Base-by-base conservation (phyloP, 2,113 vertebrate species). In the Ochotona curzoniae region DNA sequence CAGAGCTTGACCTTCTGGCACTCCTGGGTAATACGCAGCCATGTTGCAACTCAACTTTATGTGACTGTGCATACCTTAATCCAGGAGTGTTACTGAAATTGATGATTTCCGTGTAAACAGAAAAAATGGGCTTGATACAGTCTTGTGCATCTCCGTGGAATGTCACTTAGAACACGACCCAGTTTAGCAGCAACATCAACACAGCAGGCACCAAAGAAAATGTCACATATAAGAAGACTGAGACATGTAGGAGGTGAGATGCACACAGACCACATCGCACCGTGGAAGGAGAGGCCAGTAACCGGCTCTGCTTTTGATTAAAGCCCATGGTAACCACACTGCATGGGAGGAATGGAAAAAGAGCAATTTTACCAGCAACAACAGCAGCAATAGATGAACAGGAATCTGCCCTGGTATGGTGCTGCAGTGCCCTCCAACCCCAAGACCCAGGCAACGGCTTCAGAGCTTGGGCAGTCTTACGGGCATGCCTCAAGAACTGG, bases 151-250 rank as follows among this genome's bases (percentile, higher is more conserved):
- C 69, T 84, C 73, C 12, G 5, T 7, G 25, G 30, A 89, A n/a
- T 28, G 28, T 57, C 54, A 63, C 32, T 47, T 23, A 88, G 94
- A 93, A 90, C 35, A 20, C 66, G 83, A 89, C 89, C 89, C 76
- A 32, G 32, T 76, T 93, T 81, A 63, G 61, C 61, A 35, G 13
- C 32, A 70, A n/a, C 85, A 74, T 87, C 66, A 11, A 64, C 94
- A 70, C 76, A 79, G 82, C 60, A 61, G 73, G 88, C 49, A 30
- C 32, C 23, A 17, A 54, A 89, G 94, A 81, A 73, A 85, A 70
- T 47, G 66, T 30, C 87, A 86, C 10, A 60, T n/a, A 38, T 90
- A 20, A 78, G 67, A 85, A 73, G 86, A 54, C 49, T 9, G 13
- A 82, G 83, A 83, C n/a, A 2, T 0, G 7, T 6, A 26, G 80